Conservation (phyloP, 2,888 invertebrate genomes). For the Mythimna ferrago region DNA sequence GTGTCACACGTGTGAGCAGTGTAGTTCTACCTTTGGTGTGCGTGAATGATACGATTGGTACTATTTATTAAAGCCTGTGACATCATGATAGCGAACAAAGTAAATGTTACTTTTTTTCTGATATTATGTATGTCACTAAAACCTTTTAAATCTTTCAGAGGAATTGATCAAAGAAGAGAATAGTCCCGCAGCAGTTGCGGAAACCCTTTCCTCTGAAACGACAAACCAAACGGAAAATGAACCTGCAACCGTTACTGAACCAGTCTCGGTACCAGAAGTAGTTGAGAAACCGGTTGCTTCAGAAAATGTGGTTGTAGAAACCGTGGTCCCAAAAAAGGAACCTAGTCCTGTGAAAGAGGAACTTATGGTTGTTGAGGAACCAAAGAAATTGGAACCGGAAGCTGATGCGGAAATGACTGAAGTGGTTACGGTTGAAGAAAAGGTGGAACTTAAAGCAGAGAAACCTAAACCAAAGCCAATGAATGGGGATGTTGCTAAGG, state of each 20-base stretch:
- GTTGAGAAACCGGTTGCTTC: slow-evolving; percentile 59
- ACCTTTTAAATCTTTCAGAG: slow-evolving; percentile 69
- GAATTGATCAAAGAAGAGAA: slow-evolving; percentile 63
- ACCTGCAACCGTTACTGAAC: slow-evolving; percentile 49
- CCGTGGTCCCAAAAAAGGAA: slow-evolving; percentile 61
- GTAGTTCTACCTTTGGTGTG: too few species aligned
- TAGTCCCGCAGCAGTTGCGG: slow-evolving; percentile 52
- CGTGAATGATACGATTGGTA: too few species aligned
- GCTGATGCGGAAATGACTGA: slow-evolving; percentile 80
- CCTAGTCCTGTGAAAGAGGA: slow-evolving; percentile 69
- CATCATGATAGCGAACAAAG: too few species aligned
- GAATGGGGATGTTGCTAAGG: slow-evolving; percentile 85
- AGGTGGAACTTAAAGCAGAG: slow-evolving; percentile 72
- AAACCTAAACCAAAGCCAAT: slow-evolving; percentile 77
- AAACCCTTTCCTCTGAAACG: slow-evolving; percentile 49
- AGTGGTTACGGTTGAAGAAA: slow-evolving; percentile 72
- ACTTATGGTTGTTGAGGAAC: slow-evolving; percentile 65
- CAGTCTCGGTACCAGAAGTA: slow-evolving; percentile 57
- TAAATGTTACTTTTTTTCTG: too few species aligned
- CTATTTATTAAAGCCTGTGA: too few species aligned
- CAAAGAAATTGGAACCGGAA: slow-evolving; percentile 60
- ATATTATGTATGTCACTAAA: slow-evolving; percentile 11
- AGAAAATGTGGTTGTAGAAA: slow-evolving; percentile 52
- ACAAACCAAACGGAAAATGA: slow-evolving; percentile 53
- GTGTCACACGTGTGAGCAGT: too few species aligned